Percentiles rank a stretch among this genome's conserved stretches.
phyloP scores from a whole-genome alignment of 2,888 invertebrate genomes.

The Drosophila lutescens region DNA sequence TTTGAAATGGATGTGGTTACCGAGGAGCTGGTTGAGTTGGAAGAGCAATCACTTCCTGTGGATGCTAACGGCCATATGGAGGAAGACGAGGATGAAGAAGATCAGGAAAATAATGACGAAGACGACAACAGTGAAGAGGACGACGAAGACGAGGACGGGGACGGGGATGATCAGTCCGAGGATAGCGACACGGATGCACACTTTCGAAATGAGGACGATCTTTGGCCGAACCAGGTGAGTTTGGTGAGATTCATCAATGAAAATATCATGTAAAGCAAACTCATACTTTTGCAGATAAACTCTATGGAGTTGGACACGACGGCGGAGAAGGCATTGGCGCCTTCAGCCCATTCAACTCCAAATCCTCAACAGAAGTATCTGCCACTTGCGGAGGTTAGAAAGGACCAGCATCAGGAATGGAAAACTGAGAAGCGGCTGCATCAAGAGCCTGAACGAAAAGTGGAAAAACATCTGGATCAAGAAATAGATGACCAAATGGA shows the following conservation, averaged over 20 bases:
- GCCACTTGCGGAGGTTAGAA: background rate
- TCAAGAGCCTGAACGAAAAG: background rate
- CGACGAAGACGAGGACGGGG: background rate
- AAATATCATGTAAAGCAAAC: background rate
- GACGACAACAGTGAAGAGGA: constrained; percentile 19
- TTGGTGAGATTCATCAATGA: background rate
- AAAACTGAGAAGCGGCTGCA: background rate
- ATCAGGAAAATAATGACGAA: constrained; percentile 8
- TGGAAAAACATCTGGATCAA: background rate
- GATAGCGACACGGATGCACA: constrained; percentile 9
- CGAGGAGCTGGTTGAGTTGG: constrained; percentile 55
- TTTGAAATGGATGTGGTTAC: constrained; percentile 50
- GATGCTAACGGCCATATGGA: constrained; percentile 36
- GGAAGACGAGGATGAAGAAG: constrained; percentile 13
- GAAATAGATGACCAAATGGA: constrained; percentile 9
- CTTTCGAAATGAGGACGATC: constrained; percentile 4
- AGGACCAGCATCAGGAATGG: background rate
- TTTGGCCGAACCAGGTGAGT: constrained; percentile 36
- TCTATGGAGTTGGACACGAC: constrained; percentile 9
- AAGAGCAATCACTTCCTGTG: constrained; percentile 14
- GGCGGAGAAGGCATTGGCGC: constrained; percentile 9
- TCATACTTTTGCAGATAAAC: constrained; percentile 12
- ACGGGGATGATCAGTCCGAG: background rate
- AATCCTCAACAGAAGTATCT: constrained; percentile 18
- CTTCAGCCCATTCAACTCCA: constrained; percentile 44